Conservation (phyloP, 2,888 invertebrate species). For the Tetanocera ferruginea region DNA sequence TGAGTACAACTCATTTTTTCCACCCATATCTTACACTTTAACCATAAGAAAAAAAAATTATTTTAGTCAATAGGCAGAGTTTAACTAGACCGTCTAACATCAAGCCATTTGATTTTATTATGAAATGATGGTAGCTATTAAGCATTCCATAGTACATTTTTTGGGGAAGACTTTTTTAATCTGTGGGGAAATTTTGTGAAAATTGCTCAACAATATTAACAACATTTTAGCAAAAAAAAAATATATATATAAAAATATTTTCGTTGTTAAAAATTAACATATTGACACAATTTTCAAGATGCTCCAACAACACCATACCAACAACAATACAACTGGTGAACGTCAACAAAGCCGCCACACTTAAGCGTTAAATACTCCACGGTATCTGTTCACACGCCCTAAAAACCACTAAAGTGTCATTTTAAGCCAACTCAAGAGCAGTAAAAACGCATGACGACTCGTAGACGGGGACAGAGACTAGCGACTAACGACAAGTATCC, state of each 20-base stretch:
- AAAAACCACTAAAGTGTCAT: constrained; percentile 65
- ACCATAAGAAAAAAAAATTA: no score
- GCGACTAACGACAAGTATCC: constrained; percentile 8
- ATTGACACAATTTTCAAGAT: constrained; percentile 64
- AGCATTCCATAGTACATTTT: no score
- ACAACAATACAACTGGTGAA: background rate
- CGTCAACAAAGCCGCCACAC: background rate
- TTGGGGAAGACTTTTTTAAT: background rate
- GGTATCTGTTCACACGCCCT: constrained; percentile 55
- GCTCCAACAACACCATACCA: constrained; percentile 44
- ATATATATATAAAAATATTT: background rate
- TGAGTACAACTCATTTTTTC: no score
- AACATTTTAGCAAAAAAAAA: constrained; percentile 21
- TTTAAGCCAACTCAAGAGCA: constrained; percentile 64
- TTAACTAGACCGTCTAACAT: no score
- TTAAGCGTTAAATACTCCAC: constrained; percentile 30
- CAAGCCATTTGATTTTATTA: no score
- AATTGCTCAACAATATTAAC: constrained; percentile 39
- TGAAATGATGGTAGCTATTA: no score
- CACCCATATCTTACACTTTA: no score
- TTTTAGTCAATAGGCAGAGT: no score
- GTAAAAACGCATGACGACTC: constrained; percentile 44
- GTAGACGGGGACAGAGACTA: background rate
- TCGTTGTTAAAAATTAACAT: constrained; percentile 57
- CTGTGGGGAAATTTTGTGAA: constrained; percentile 34